Percentiles rank a stretch among this genome's conserved stretches.
Conservation (phyloP, 1,140 invertebrate genomes). For the Drosophila mayri region DNA sequence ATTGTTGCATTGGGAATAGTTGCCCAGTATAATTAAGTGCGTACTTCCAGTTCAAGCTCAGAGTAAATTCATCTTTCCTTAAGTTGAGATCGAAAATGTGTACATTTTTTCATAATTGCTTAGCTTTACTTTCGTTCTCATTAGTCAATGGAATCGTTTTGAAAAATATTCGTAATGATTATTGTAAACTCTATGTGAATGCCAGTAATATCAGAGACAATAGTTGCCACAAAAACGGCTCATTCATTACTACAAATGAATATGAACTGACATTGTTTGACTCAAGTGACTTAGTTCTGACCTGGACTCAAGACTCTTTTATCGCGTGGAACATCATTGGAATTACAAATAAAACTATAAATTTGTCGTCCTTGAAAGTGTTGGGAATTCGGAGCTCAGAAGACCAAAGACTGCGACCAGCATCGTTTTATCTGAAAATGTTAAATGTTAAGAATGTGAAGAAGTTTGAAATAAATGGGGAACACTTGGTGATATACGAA, state of each 20-base stretch:
- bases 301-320: not conserved
- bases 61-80: not conserved
- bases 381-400: not conserved
- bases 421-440: not conserved
- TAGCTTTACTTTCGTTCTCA: not conserved
- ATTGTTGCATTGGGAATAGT: not conserved
- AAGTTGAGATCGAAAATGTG: not conserved
- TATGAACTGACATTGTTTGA: not conserved
- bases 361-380: not conserved
- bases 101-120: not conserved
- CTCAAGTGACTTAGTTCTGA: not conserved
- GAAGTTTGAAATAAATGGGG: not conserved
- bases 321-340: not conserved
- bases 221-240: not conserved
- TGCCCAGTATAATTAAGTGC: not conserved
- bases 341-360: not conserved
- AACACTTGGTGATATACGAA: not conserved
- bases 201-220: not conserved
- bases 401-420: not conserved
- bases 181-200: not conserved
- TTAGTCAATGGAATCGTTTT: not conserved
- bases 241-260: not conserved
- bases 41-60: not conserved
- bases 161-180: not conserved
- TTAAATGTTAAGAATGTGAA: not conserved